phyloP scores from a whole-genome alignment of 2,113 vertebrate genomes.

The Melozone crissalis region DNA sequence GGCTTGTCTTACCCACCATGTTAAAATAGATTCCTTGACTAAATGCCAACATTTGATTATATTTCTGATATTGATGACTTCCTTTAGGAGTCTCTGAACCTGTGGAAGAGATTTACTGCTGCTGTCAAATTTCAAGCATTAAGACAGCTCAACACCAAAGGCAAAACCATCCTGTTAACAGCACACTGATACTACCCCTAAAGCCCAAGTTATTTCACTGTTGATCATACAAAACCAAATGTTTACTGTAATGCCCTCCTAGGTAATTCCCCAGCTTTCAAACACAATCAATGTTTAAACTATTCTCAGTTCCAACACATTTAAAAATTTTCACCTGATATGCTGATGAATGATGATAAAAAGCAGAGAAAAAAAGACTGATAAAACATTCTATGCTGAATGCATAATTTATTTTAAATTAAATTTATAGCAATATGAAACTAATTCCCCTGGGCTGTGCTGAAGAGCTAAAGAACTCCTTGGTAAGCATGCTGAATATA shows the following conservation, averaged over 20 bases:
- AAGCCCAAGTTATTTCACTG: background rate
- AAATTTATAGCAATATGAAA: background rate
- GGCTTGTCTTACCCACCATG: background rate
- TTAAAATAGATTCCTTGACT: background rate
- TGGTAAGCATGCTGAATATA: background rate
- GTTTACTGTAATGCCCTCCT: background rate
- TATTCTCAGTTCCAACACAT: background rate
- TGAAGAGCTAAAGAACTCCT: background rate
- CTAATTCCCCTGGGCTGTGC: background rate
- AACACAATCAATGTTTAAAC: background rate
- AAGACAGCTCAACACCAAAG: background rate
- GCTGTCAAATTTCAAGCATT: background rate
- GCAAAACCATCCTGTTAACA: background rate
- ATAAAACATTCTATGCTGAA: background rate
- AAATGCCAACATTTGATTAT: background rate
- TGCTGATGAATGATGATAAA: background rate
- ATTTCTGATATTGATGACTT: background rate
- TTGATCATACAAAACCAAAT: background rate
- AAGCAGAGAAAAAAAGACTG: background rate
- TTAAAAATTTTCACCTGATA: background rate
- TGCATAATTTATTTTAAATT: background rate
- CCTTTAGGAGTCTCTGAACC: background rate
- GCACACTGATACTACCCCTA: background rate
- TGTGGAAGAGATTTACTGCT: background rate
- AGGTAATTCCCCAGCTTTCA: background rate